Conservation (phyloP, 37 sponge, comb jelly and placozoan species). For the Mnemiopsis leidyi region DNA sequence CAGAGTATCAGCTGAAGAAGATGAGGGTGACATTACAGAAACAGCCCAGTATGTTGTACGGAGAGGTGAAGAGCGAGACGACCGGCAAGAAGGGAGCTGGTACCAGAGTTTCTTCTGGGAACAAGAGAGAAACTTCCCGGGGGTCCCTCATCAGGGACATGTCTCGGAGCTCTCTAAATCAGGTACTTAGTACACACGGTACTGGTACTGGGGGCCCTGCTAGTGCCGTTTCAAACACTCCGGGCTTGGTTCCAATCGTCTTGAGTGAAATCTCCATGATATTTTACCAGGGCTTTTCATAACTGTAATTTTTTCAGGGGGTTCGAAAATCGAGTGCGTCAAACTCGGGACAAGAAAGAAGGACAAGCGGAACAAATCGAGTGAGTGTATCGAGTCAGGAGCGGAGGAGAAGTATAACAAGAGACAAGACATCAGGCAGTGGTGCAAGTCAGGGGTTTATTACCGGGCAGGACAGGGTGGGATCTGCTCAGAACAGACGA, state of each 20-base stretch:
- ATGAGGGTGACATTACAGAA: not conserved
- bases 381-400: not conserved
- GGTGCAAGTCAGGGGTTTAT: not conserved
- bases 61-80: not conserved
- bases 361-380: not conserved
- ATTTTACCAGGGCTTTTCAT: not conserved
- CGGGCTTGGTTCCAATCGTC: too few species aligned
- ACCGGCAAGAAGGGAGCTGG: not conserved
- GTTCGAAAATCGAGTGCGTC: not conserved
- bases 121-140: not conserved
- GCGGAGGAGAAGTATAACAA: not conserved
- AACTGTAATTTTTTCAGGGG: too few species aligned
- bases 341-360: not conserved
- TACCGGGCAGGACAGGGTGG: not conserved
- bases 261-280: too few species aligned
- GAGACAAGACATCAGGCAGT: not conserved
- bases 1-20: slow-evolving; percentile 59
- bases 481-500: not conserved
- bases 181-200: too few species aligned
- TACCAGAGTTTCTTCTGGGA: not conserved
- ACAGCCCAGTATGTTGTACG: slow-evolving; percentile 5
- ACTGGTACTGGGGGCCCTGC: too few species aligned
- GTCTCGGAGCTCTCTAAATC: not conserved
- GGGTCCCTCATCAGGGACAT: not conserved
- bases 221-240: too few species aligned